phyloP scores from a whole-genome alignment of 2,113 vertebrate genomes.

The Eulemur rufifrons region DNA sequence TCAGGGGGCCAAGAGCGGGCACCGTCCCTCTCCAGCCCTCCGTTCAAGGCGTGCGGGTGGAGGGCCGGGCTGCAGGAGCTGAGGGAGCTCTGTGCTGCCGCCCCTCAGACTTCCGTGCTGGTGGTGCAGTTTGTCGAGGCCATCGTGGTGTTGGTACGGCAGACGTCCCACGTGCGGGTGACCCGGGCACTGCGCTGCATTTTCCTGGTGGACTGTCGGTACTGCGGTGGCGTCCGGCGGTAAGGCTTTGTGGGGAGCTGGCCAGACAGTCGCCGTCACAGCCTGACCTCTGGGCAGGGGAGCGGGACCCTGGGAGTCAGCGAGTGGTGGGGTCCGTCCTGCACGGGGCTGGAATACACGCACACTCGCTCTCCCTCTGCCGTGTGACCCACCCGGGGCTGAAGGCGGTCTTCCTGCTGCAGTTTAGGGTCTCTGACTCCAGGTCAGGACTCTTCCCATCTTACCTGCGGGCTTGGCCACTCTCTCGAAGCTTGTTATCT shows the following conservation, averaged over 20 bases:
- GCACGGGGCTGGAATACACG: fast-evolving
- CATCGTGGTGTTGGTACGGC: conserved; percentile 95
- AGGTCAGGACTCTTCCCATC: not conserved
- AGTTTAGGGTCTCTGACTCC: not conserved
- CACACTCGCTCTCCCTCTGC: not conserved
- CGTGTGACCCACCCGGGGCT: fast-evolving
- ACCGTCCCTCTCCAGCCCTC: not conserved
- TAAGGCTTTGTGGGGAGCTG: conserved; percentile 58
- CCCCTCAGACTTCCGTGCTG: conserved; percentile 91
- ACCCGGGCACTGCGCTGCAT: conserved; percentile 97
- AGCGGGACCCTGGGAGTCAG: not conserved
- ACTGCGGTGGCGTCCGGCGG: conserved; percentile 97
- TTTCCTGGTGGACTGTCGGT: conserved; percentile 97
- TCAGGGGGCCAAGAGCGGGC: fast-evolving
- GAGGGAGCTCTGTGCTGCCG: not conserved
- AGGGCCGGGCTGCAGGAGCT: not conserved
- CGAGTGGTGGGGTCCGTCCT: fast-evolving
- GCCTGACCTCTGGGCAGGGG: not conserved
- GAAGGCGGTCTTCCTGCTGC: not conserved
- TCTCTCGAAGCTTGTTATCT: not conserved
- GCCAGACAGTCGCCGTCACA: fast-evolving
- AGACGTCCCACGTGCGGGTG: conserved; percentile 95
- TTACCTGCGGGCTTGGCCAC: not conserved
- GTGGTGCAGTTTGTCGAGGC: conserved; percentile 96
- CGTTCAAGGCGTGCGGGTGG: fast-evolving